A percentile compares a stretch with the other conserved stretches of the same genome.
Evolutionary conservation across 2,113 vertebrate species (phyloP).

Genomic region (Thunnus thynnus): DNA sequence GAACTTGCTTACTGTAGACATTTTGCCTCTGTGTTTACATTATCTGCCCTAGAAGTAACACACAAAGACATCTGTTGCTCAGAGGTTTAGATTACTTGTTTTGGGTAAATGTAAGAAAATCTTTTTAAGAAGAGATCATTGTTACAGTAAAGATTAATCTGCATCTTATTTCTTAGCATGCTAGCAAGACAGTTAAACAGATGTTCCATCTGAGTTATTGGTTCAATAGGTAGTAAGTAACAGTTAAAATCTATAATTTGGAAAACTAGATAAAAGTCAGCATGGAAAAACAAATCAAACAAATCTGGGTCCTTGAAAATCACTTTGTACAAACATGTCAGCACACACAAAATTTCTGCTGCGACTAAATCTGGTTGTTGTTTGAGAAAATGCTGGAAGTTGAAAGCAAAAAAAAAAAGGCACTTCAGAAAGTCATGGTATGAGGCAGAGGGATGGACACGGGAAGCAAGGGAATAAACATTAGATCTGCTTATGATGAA

Average conservation of each 20-base stretch:
- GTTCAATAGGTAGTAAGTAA: no score
- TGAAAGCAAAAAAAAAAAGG: slow-evolving; percentile 7
- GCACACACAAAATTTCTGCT: background rate
- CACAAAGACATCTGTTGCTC: background rate
- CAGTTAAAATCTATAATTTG: background rate
- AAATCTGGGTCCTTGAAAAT: background rate
- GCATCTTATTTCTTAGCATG: background rate
- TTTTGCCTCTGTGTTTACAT: slow-evolving; percentile 54
- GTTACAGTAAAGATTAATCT: background rate
- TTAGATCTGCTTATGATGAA: background rate
- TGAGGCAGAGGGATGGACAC: slow-evolving; percentile 15
- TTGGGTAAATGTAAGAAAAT: background rate
- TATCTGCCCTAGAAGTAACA: slow-evolving; percentile 15
- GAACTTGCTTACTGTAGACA: slow-evolving; percentile 14
- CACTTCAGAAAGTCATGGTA: slow-evolving; percentile 30
- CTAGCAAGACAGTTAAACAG: background rate
- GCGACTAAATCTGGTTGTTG: slow-evolving; percentile 29
- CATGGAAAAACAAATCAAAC: background rate
- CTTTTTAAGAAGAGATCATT: background rate
- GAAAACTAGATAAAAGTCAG: background rate
- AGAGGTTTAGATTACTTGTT: background rate
- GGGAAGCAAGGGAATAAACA: slow-evolving; percentile 38
- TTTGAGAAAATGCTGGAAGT: slow-evolving; percentile 13
- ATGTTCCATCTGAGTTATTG: background rate
- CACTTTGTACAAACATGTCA: slow-evolving; percentile 15